Conservation (phyloP, 2,113 vertebrate species). For the Pampusana beccarii region DNA sequence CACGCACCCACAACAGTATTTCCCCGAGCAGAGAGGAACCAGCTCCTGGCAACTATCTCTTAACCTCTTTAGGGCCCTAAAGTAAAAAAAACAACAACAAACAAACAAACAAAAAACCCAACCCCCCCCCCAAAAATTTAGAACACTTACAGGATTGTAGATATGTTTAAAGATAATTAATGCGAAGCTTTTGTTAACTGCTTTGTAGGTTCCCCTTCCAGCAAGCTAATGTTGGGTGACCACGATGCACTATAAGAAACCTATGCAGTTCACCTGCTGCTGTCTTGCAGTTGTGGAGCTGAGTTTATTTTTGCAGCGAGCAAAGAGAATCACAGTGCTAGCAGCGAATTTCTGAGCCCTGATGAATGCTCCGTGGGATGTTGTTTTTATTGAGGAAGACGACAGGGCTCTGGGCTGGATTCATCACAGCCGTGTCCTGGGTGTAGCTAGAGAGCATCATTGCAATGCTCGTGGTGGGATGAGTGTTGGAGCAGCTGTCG, state of each 20-base stretch:
- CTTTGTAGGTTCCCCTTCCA: background rate
- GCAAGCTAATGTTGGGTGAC: background rate
- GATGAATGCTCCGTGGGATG: background rate
- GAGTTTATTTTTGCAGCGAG: background rate
- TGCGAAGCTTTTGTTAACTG: background rate
- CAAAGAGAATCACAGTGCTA: background rate
- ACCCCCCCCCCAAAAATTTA: too few species aligned
- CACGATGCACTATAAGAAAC: fast-evolving
- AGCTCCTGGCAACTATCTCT: background rate
- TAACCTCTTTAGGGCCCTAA: background rate
- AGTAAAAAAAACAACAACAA: background rate
- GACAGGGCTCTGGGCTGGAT: background rate
- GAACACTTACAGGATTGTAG: background rate
- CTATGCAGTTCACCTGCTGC: background rate
- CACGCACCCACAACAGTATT: background rate
- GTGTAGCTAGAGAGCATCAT: background rate
- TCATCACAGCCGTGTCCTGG: background rate
- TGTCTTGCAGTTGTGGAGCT: background rate
- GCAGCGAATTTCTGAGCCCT: background rate
- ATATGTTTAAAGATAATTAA: background rate
- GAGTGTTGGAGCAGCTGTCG: fast-evolving
- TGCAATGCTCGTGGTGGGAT: background rate
- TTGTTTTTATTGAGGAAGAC: background rate
- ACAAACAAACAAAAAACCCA: too few species aligned
- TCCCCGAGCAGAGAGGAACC: background rate